Evolutionary conservation across 1,140 invertebrate species (phyloP), one percentile per base, ranked within the genome.

Genomic region (Bombus huntii): DNA sequence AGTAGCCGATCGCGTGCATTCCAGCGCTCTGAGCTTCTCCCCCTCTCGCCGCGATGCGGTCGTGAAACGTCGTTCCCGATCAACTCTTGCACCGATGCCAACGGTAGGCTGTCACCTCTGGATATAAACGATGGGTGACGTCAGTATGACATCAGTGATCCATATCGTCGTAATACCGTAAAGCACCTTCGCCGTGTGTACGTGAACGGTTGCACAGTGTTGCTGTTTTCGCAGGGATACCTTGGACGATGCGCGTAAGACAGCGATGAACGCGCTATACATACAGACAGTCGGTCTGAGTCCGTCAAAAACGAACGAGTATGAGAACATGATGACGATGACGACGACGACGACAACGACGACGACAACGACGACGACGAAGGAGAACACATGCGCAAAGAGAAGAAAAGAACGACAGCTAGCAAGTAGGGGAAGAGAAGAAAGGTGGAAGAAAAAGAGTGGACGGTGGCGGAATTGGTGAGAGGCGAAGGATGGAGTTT

Each of bases 131-230:
- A 93, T 82, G 85, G 89, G 83, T 94, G 93, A 94, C 94, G 93
- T 94, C 93, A 94, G 93, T 90, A 93, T 94, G 93, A 94, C 93
- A 94, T 94, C 93, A 94, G 92, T 94, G 93, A 94, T 94, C 93
- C 91, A 94, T 94, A 94, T 94, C 93, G 91, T 89, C 87, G 91
- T 92, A 89, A 89, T 85, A 89, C 85, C 84, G 88, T 89, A 88
- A 89, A 88, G 77, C 80, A 88, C 76, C 88, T 89, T 81, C 25
- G 71, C 71, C 47, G 88, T 47, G 80, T 72, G 53, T 73, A 57
- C 72, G 59, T 59, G 59, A 39, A 44, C 75, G 76, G 80, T 37
- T 65, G 31, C 47, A 53, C 47, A 53, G 81, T 77, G 75, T 87
- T 65, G 78, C 34, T 42, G 59, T 53, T 25, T 76, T 59, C 65